Evolutionary conservation across 2,797 vertebrate species (phyloP).

Genomic region (Carduelis carduelis): DNA sequence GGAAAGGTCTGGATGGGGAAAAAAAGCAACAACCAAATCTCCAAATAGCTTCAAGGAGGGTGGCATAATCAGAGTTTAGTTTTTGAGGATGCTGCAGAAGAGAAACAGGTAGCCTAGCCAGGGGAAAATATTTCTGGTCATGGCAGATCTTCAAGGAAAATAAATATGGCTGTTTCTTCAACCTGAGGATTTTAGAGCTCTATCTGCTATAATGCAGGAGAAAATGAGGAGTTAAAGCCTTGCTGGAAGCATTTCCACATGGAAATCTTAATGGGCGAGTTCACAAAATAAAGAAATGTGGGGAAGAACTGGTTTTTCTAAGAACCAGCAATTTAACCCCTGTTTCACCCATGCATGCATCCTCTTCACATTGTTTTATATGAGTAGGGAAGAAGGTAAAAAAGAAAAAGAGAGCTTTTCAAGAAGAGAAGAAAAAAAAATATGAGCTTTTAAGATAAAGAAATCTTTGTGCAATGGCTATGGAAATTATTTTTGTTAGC

Average conservation of each 20-base stretch:
- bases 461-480: background rate
- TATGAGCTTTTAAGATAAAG: background rate
- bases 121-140: background rate
- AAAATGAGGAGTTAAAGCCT: background rate
- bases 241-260: background rate
- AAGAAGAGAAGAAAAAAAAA: background rate
- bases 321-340: background rate
- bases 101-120: background rate
- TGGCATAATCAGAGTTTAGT: background rate
- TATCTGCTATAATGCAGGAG: background rate
- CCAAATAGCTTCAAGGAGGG: background rate
- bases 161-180: background rate
- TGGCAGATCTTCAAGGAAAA: background rate
- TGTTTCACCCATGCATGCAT: background rate
- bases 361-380: background rate
- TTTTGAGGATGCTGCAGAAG: background rate
- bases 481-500: background rate
- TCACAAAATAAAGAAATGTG: background rate
- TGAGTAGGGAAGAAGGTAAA: background rate
- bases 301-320: background rate
- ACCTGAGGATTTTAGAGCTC: background rate
- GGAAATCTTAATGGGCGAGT: background rate
- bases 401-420: background rate
- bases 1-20: fast-evolving
- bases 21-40: fast-evolving